phyloP scores from a whole-genome alignment of 2,113 vertebrate species.

The Tetrao urogallus region DNA sequence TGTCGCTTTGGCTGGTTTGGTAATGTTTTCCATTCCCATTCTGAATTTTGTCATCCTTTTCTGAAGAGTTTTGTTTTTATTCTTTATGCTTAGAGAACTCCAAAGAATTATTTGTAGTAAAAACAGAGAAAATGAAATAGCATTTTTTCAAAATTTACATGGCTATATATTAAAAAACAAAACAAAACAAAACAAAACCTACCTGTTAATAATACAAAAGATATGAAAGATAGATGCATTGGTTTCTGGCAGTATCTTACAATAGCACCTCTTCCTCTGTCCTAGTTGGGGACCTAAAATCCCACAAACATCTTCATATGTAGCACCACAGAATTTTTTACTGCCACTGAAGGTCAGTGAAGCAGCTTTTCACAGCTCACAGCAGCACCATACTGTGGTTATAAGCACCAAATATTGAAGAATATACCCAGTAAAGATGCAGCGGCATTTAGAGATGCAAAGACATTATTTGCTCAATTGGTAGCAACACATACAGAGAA shows the following conservation, averaged over 20 bases:
- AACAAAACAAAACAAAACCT: too few species aligned
- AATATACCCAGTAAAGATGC: neutral
- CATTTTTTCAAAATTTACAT: neutral
- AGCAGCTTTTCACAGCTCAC: neutral
- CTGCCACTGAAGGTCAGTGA: neutral
- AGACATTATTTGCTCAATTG: neutral
- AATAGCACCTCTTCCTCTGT: neutral
- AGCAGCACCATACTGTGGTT: neutral
- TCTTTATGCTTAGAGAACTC: neutral
- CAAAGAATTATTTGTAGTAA: slow-evolving; percentile 13
- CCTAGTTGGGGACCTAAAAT: neutral
- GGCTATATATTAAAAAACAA: neutral
- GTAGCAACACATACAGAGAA: neutral
- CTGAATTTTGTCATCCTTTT: slow-evolving; percentile 51
- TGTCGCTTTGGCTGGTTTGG: slow-evolving; percentile 51
- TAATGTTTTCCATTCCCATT: slow-evolving; percentile 27
- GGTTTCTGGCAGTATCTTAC: neutral
- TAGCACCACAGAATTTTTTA: neutral
- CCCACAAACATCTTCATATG: neutral
- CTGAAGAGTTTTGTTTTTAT: neutral
- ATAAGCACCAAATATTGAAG: neutral
- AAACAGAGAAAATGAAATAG: neutral
- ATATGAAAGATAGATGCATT: neutral
- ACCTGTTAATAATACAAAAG: neutral
- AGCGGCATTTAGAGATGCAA: neutral